Percentiles rank a stretch among this genome's conserved stretches.
These are phyloP conservation scores for Tricholauxania praeusta DNA, from an alignment of 2,888 invertebrate species.

Conservation along the genomic window DNA sequence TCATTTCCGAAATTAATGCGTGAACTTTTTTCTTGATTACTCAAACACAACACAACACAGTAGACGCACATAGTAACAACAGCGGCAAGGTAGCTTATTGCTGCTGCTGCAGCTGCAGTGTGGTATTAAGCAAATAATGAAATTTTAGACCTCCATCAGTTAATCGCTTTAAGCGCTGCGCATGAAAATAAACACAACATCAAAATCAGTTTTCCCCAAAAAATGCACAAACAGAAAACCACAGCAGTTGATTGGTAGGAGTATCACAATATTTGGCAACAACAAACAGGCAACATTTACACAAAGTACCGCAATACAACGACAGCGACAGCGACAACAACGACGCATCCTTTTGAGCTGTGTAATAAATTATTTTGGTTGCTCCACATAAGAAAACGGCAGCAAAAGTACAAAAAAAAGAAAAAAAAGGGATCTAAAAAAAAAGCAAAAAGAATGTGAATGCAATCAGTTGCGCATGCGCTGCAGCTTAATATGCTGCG, in stretches of 20 bases:
- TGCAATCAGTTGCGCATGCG: conserved; percentile 4
- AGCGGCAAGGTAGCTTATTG: background rate
- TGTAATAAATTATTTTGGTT: background rate
- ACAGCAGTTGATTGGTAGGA: background rate
- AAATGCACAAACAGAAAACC: background rate
- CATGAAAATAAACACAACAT: conserved; percentile 53
- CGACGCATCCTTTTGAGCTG: background rate
- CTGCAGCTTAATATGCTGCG: conserved; percentile 20
- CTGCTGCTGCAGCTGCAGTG: conserved; percentile 33
- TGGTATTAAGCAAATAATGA: conserved; percentile 55
- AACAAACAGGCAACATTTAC: conserved; percentile 44
- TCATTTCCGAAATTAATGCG: conserved; percentile 49
- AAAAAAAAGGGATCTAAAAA: no score
- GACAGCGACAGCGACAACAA: background rate
- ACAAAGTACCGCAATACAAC: conserved; percentile 52
- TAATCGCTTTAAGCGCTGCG: conserved; percentile 53
- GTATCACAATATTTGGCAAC: background rate
- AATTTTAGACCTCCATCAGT: conserved; percentile 57
- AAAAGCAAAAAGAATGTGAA: no score
- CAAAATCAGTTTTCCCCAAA: conserved; percentile 50
- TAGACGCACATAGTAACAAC: conserved; percentile 21
- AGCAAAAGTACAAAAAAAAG: no score
- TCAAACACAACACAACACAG: conserved; percentile 10
- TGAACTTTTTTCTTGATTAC: conserved; percentile 34
- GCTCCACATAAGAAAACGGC: background rate